Percentiles rank a stretch among this genome's conserved stretches.
Evolutionary conservation across 2,888 invertebrate genomes (phyloP).

Genomic region (Andrena hattorfiana): DNA sequence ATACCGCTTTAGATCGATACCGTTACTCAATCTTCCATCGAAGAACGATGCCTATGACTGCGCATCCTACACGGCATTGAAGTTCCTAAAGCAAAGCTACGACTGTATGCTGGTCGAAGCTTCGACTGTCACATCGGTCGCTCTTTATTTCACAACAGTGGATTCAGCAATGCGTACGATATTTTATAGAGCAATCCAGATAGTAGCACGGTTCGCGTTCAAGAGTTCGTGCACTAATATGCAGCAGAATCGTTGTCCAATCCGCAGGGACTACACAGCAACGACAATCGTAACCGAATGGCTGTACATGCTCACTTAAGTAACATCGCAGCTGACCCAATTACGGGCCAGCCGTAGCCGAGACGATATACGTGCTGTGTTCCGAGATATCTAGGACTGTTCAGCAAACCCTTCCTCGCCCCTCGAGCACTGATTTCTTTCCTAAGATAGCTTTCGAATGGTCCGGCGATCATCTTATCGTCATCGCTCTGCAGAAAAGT

Average conservation of each 20-base stretch:
- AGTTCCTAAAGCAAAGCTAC: background rate
- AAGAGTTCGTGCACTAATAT: slow-evolving; percentile 33
- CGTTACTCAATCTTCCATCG: background rate
- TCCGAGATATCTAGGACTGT: slow-evolving; percentile 24
- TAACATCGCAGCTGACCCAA: slow-evolving; percentile 75
- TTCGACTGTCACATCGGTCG: background rate
- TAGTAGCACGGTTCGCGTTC: slow-evolving; percentile 22
- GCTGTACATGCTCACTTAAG: slow-evolving; percentile 71
- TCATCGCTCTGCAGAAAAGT: too few relatives aligned
- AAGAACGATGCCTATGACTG: background rate
- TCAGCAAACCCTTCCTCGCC: background rate
- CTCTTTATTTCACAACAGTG: background rate
- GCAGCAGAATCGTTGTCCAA: slow-evolving; percentile 58
- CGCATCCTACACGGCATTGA: background rate
- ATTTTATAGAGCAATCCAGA: slow-evolving; percentile 1
- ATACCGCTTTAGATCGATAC: slow-evolving; percentile 27
- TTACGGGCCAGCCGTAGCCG: slow-evolving; percentile 65
- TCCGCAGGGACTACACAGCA: slow-evolving; percentile 59
- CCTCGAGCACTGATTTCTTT: background rate
- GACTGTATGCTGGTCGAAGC: background rate
- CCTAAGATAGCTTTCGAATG: too few relatives aligned
- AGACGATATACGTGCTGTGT: slow-evolving; percentile 43
- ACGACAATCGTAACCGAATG: slow-evolving; percentile 66
- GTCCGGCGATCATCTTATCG: too few relatives aligned
- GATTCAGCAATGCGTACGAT: background rate